A percentile compares a stretch with the other conserved stretches of the same genome.
Evolutionary conservation across 2,888 invertebrate genomes (phyloP).

Genomic region (Limnephilus lunatus): DNA sequence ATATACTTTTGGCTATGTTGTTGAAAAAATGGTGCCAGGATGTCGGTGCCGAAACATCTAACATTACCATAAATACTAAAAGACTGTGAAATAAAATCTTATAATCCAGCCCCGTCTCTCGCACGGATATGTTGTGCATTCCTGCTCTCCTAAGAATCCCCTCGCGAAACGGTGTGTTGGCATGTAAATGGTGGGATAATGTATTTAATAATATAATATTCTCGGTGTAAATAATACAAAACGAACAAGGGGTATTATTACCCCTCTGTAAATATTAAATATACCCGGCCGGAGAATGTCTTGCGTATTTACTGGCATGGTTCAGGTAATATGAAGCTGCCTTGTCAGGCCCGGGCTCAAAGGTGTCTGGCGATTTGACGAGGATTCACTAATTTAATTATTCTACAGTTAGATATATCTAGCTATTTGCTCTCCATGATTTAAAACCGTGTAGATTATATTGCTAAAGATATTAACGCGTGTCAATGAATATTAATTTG

Average conservation of each 20-base stretch:
- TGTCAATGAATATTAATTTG: background rate
- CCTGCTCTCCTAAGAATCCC: background rate
- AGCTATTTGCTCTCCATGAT: background rate
- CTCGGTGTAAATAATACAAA: background rate
- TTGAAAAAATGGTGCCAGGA: background rate
- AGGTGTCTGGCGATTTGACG: background rate
- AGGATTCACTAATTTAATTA: background rate
- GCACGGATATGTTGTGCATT: background rate
- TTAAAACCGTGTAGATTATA: background rate
- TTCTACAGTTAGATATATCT: background rate
- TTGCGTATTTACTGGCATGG: background rate
- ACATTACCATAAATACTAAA: background rate
- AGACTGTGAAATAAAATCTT: background rate
- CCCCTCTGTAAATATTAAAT: background rate
- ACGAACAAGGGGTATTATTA: background rate
- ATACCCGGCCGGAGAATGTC: background rate
- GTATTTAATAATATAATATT: background rate
- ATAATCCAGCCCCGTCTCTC: background rate
- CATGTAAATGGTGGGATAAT: background rate
- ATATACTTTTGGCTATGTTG: background rate
- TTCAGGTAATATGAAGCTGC: background rate
- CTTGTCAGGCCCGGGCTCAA: background rate
- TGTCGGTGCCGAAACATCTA: background rate
- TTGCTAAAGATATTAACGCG: background rate
- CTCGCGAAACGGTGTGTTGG: background rate